Evolutionary conservation across 2,888 invertebrate genomes (phyloP).

Genomic region (Hedya salicella): DNA sequence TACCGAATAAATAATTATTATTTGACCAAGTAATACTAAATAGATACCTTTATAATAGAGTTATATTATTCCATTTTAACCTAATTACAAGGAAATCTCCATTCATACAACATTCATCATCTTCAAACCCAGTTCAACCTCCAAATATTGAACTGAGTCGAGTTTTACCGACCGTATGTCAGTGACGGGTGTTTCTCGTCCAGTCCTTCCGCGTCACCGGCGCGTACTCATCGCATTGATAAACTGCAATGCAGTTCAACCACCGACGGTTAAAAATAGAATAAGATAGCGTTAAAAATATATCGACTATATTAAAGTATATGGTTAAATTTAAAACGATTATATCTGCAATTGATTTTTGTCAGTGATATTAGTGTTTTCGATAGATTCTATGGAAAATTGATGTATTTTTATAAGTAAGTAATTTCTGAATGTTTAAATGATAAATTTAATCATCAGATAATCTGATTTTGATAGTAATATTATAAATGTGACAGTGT

Average conservation of each 20-base stretch:
- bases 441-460: too few species aligned
- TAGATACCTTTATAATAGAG: too few species aligned
- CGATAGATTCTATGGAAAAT: not conserved
- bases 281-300: constrained; percentile 47
- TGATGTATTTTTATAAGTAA: constrained; percentile 22
- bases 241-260: constrained; percentile 51
- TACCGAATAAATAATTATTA: too few species aligned
- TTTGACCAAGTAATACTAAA: too few species aligned
- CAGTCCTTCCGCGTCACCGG: constrained; percentile 61
- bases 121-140: too few species aligned
- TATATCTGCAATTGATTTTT: not conserved
- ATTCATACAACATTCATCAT: too few species aligned
- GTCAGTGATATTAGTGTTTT: not conserved
- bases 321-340: not conserved
- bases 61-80: too few species aligned
- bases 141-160: not conserved
- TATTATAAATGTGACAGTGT: too few species aligned
- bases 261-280: constrained; percentile 54
- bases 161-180: constrained; percentile 21
- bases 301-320: not conserved
- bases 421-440: not conserved
- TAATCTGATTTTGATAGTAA: too few species aligned
- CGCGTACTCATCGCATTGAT: constrained; percentile 55
- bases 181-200: constrained; percentile 54
- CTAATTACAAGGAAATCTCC: too few species aligned